A percentile compares a stretch with the other conserved stretches of the same genome.
phyloP scores from a whole-genome alignment of 2,113 vertebrate species.

The Neoarius graeffei region DNA sequence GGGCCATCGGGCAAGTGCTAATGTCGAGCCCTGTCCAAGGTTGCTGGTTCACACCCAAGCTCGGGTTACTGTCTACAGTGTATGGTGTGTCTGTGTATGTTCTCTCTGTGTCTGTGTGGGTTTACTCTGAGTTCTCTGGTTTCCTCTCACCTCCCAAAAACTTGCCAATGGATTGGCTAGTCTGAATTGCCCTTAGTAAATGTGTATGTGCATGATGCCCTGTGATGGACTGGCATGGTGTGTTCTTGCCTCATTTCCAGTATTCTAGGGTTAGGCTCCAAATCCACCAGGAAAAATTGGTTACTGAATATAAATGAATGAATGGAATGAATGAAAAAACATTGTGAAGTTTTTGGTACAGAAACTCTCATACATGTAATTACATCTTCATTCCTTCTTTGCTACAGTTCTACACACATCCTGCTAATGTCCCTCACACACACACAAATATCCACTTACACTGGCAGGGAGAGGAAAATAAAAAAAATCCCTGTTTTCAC shows the following conservation, averaged over 20 bases:
- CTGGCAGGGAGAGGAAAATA: neutral
- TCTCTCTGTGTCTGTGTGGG: neutral
- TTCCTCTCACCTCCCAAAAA: neutral
- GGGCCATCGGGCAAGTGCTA: too few relatives aligned
- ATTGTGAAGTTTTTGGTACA: neutral
- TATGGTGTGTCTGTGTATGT: neutral
- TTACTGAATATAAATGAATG: neutral
- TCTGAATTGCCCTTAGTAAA: neutral
- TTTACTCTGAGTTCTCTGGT: neutral
- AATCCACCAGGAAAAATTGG: neutral
- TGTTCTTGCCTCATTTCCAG: neutral
- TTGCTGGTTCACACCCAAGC: neutral
- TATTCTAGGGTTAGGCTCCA: too few relatives aligned
- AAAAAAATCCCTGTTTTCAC: neutral
- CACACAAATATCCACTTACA: neutral
- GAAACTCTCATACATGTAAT: neutral
- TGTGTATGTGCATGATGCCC: neutral
- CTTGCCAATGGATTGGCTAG: neutral
- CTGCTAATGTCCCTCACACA: neutral
- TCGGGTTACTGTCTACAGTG: neutral
- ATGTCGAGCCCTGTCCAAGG: too few relatives aligned
- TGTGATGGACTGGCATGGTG: neutral
- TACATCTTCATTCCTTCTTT: neutral
- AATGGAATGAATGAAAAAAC: neutral
- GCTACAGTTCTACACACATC: neutral